These are phyloP conservation scores for Biston stratarius DNA, from an alignment of 2,888 invertebrate genomes.

Conservation along the genomic window DNA sequence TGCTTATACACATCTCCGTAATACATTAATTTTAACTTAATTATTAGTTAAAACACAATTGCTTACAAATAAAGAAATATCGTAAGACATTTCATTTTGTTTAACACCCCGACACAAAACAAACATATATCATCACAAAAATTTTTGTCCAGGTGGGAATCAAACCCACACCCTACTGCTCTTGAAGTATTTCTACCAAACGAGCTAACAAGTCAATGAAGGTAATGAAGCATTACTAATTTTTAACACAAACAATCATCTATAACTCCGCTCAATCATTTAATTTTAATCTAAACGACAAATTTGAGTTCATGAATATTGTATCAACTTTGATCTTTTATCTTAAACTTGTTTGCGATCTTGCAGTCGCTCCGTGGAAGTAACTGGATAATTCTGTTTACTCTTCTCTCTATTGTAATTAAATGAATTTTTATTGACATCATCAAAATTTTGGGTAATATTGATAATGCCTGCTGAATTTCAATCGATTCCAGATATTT, in stretches of 20 bases:
- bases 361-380: background rate
- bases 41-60: too few species aligned
- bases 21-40: too few species aligned
- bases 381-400: conserved; percentile 1
- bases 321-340: conserved; percentile 17
- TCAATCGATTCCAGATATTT: background rate
- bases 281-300: conserved; percentile 3
- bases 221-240: too few species aligned
- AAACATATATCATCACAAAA: too few species aligned
- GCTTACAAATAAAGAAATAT: too few species aligned
- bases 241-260: background rate
- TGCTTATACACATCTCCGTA: too few species aligned
- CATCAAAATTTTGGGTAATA: background rate
- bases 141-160: too few species aligned
- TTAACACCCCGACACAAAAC: too few species aligned
- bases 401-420: background rate
- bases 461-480: background rate
- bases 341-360: conserved; percentile 7
- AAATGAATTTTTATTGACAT: background rate
- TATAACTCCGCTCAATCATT: background rate
- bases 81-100: too few species aligned
- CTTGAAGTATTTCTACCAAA: too few species aligned
- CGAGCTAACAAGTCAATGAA: too few species aligned
- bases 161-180: too few species aligned
- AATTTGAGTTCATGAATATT: conserved; percentile 9